phyloP scores from a whole-genome alignment of 2,797 vertebrate species.

The Sus cebifrons region DNA sequence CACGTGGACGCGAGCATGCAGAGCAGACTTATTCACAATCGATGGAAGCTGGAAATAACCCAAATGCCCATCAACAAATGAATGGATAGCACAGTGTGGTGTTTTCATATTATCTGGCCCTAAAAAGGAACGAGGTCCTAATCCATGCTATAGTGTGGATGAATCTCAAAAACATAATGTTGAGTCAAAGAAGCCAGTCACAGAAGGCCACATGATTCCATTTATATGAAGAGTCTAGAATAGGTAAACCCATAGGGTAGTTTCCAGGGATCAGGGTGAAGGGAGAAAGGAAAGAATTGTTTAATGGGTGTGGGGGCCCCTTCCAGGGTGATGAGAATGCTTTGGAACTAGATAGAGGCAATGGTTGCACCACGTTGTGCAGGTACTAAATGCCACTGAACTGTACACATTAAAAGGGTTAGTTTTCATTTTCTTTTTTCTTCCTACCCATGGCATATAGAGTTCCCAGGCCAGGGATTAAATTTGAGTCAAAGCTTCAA shows the following conservation, averaged over 20 bases:
- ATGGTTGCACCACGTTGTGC: fast-evolving
- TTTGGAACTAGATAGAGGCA: background rate
- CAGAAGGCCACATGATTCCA: background rate
- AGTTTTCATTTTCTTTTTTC: no score
- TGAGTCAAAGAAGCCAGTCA: background rate
- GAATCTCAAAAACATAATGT: background rate
- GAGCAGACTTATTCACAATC: background rate
- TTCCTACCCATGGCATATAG: no score
- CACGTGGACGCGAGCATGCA: fast-evolving
- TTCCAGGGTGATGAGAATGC: no score
- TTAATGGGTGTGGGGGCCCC: background rate
- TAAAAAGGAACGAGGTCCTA: background rate
- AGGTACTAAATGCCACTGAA: background rate
- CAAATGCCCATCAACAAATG: fast-evolving
- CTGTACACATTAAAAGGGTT: background rate
- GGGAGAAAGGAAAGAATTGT: fast-evolving
- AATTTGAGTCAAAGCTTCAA: no score
- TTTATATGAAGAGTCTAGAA: background rate
- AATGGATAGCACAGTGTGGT: background rate
- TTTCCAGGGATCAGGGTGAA: background rate
- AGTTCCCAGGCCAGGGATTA: no score
- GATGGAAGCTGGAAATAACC: background rate
- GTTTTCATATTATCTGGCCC: no score
- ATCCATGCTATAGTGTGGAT: fast-evolving
- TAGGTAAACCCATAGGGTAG: background rate